Conservation (phyloP, 2,797 vertebrate genomes). For the Lepidocolaptes lacrymiger region DNA sequence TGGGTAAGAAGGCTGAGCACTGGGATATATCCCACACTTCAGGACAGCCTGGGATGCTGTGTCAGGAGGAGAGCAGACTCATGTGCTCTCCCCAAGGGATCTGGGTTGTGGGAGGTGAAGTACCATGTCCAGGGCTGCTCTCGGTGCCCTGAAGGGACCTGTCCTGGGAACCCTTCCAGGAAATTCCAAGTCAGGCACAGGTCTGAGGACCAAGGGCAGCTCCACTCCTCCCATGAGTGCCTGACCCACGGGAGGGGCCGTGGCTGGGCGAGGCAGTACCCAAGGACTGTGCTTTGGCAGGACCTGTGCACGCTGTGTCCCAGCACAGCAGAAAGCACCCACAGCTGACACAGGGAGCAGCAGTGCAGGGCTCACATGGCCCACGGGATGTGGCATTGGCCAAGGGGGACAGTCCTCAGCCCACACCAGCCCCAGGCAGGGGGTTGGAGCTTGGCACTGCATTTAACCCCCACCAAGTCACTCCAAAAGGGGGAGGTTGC, state of each 20-base stretch:
- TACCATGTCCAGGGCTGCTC: background rate
- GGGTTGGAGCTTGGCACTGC: background rate
- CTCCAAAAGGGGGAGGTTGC: background rate
- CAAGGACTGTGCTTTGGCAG: background rate
- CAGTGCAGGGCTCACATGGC: background rate
- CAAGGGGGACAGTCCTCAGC: background rate
- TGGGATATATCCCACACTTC: background rate
- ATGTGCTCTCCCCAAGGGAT: background rate
- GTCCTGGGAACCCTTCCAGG: background rate
- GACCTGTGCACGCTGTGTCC: fast-evolving
- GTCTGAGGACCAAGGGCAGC: background rate
- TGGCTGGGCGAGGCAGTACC: background rate
- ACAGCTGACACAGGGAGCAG: background rate
- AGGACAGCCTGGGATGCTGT: background rate
- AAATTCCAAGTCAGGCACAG: background rate
- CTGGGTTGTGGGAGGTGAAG: background rate
- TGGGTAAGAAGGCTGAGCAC: background rate
- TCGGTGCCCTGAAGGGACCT: background rate
- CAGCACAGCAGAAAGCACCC: background rate
- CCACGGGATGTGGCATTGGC: background rate
- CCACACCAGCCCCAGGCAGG: background rate
- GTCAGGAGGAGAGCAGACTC: background rate
- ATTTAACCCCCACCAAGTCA: background rate
- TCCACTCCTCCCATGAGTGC: background rate
- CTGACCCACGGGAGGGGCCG: background rate